Percentiles rank a stretch among this genome's conserved stretches.
phyloP scores from a whole-genome alignment of 2,113 vertebrate species.

The Elaphurus davidianus region DNA sequence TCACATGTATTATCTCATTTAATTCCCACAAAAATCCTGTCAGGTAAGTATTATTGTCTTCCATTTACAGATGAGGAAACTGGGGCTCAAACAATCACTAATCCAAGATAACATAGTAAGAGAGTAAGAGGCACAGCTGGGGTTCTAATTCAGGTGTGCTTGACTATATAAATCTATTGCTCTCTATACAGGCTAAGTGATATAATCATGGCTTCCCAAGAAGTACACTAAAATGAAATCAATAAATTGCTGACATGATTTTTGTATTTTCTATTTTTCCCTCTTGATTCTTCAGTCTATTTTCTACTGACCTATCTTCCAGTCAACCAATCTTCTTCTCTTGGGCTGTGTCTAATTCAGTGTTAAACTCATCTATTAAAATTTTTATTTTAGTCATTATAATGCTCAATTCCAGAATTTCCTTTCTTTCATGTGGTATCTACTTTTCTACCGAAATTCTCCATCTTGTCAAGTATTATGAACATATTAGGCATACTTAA shows the following conservation, averaged over 20 bases:
- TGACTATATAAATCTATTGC: background rate
- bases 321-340: background rate
- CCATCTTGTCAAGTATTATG: background rate
- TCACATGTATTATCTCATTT: background rate
- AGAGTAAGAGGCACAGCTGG: background rate
- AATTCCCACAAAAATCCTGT: background rate
- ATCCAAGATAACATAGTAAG: background rate
- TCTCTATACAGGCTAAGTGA: background rate
- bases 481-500: background rate
- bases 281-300: background rate
- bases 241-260: background rate
- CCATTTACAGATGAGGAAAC: background rate
- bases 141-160: background rate
- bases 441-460: background rate
- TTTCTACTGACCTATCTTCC: background rate
- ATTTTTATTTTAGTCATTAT: background rate
- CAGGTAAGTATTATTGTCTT: background rate
- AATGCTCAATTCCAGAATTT: slow-evolving; percentile 34
- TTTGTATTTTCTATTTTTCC: background rate
- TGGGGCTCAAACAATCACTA: background rate
- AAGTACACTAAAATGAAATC: slow-evolving; percentile 1
- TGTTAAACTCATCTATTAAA: background rate
- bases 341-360: background rate
- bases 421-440: background rate
- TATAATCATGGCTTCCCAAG: background rate